phyloP scores from a whole-genome alignment of 2,888 invertebrate species.

The Hemaris fuciformis region DNA sequence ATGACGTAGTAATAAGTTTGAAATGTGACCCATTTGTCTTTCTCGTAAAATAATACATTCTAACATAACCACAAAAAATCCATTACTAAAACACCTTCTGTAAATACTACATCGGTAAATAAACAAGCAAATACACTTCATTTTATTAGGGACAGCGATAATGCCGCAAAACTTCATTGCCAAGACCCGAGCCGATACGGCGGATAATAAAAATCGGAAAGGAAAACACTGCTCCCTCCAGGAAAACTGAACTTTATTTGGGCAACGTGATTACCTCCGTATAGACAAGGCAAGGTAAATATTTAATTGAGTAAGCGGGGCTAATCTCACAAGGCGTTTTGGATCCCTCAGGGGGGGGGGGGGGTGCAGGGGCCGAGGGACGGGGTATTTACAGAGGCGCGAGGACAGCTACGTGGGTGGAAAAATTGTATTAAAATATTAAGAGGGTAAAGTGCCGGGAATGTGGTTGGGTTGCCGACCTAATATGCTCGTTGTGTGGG shows the following conservation, averaged over 20 bases:
- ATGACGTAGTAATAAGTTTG: no score
- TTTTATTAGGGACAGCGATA: conserved; percentile 3
- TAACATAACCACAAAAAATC: neutral
- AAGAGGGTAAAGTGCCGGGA: conserved; percentile 3
- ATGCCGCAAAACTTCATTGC: neutral
- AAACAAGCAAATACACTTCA: neutral
- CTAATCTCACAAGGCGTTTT: conserved; percentile 46
- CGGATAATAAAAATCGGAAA: conserved; percentile 6
- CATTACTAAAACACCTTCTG: neutral
- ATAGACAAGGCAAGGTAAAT: conserved; percentile 37
- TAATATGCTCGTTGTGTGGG: neutral
- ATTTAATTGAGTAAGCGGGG: conserved; percentile 46
- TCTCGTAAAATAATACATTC: neutral
- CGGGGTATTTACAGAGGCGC: conserved; percentile 49
- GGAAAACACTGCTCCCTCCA: conserved; percentile 17
- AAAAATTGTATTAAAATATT: conserved; percentile 10
- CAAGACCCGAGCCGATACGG: neutral
- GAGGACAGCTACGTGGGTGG: conserved; percentile 4
- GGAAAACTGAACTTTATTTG: conserved; percentile 24
- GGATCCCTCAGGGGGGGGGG: conserved; percentile 27
- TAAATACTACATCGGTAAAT: neutral
- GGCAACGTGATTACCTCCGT: conserved; percentile 18
- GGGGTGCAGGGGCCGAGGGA: conserved; percentile 19
- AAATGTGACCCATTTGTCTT: no score
- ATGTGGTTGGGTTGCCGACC: neutral